Evolutionary conservation across 2,888 invertebrate genomes (phyloP).

Genomic region (Lasioglossum figueresi): DNA sequence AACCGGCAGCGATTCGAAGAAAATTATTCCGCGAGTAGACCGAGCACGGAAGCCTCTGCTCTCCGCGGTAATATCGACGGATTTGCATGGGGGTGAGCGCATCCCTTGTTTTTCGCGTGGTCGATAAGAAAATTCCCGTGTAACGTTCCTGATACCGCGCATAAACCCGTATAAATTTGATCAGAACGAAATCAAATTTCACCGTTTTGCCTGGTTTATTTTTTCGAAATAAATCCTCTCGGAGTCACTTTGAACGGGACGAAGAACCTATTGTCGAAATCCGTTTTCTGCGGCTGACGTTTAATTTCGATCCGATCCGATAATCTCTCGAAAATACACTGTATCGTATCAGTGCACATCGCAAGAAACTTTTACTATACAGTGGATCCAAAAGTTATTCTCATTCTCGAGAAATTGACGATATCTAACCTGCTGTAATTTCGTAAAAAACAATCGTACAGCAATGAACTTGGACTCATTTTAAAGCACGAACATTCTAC

Average conservation of each 20-base stretch:
- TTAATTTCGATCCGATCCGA: background rate
- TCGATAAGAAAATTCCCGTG: background rate
- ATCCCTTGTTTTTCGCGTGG: background rate
- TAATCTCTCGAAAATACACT: background rate
- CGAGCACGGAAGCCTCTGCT: background rate
- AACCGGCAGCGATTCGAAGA: conserved; percentile 25
- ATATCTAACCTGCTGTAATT: too few species aligned
- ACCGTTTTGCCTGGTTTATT: background rate
- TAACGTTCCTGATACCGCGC: background rate
- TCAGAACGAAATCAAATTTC: background rate
- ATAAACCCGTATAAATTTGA: background rate
- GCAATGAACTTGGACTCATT: too few species aligned
- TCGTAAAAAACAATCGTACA: too few species aligned
- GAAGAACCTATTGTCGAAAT: background rate
- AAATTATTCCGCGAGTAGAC: conserved; percentile 19
- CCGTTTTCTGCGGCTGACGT: background rate
- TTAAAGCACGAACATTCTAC: too few species aligned
- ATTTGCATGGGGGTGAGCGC: background rate
- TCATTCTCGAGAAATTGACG: too few species aligned
- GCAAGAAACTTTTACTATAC: too few species aligned
- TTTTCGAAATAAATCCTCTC: background rate
- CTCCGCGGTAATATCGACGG: background rate
- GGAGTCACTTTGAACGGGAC: background rate
- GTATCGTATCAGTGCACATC: too few species aligned
- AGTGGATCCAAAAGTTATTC: too few species aligned